A percentile compares a stretch with the other conserved stretches of the same genome.
phyloP scores from a whole-genome alignment of 2,888 invertebrate species.

The Polyommatus icarus region DNA sequence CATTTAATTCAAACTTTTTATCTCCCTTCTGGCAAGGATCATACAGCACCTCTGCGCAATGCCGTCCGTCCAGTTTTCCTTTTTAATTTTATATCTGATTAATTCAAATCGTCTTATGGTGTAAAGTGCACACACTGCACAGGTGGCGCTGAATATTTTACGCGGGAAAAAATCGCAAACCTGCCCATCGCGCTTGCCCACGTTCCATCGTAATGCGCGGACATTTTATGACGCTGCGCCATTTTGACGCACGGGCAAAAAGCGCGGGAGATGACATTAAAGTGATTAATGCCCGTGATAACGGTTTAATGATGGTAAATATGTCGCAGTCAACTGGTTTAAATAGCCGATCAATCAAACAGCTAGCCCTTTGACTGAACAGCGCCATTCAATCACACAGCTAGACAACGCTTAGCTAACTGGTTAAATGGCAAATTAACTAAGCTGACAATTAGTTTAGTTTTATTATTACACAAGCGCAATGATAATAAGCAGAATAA shows the following conservation, averaged over 20 bases:
- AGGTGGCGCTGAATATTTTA: slow-evolving; percentile 38
- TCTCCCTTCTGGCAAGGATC: background rate
- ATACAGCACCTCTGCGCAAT: background rate
- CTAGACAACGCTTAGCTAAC: no score
- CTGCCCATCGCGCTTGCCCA: slow-evolving; percentile 26
- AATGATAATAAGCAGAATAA: no score
- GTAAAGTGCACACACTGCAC: slow-evolving; percentile 14
- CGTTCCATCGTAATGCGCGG: slow-evolving; percentile 33
- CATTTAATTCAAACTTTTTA: background rate
- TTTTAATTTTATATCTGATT: slow-evolving; percentile 11
- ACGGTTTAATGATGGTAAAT: slow-evolving; percentile 5
- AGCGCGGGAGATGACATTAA: slow-evolving; percentile 26
- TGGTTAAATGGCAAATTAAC: no score
- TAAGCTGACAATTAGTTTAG: no score
- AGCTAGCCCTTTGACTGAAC: no score
- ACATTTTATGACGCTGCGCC: slow-evolving; percentile 34
- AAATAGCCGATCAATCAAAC: no score
- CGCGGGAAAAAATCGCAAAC: slow-evolving; percentile 31
- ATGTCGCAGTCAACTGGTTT: no score
- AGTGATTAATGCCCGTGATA: slow-evolving; percentile 24
- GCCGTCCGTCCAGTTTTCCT: background rate
- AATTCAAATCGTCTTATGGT: slow-evolving; percentile 9
- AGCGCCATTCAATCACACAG: no score
- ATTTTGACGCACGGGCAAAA: slow-evolving; percentile 32
- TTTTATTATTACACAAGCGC: no score